These are phyloP conservation scores for Crossaster papposus DNA, from an alignment of 53 echinoderm and acorn worm species.

Conservation along the genomic window DNA sequence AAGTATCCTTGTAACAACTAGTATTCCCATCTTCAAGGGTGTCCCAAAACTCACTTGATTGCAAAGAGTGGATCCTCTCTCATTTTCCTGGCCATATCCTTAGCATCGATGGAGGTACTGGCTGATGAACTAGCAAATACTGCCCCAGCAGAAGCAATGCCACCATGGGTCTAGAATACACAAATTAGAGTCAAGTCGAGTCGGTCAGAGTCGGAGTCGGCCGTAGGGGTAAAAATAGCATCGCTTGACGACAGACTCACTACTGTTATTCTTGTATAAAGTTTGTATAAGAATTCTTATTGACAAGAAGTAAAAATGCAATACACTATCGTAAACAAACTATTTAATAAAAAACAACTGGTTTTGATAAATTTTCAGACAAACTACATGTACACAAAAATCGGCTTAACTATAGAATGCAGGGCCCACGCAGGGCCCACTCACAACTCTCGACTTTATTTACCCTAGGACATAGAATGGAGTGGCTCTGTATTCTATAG, in stretches of 20 bases:
- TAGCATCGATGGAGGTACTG: slow-evolving; percentile 37
- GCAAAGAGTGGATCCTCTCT: slow-evolving; percentile 95
- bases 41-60: slow-evolving; percentile 84
- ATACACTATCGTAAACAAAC: no score
- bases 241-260: not conserved
- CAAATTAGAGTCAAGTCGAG: no score
- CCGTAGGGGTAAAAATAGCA: not conserved
- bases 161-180: slow-evolving; percentile 34
- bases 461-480: no score
- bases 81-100: slow-evolving; percentile 90
- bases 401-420: no score
- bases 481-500: no score
- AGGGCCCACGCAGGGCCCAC: no score
- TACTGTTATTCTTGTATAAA: no score
- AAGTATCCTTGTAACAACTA: not conserved
- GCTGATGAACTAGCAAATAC: slow-evolving; percentile 55
- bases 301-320: no score
- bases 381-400: no score
- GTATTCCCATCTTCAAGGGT: not conserved
- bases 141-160: slow-evolving; percentile 54
- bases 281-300: no score
- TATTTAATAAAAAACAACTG: not conserved
- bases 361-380: not conserved
- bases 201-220: no score
- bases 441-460: no score